These are phyloP conservation scores for Oophaga pumilio DNA, from an alignment of 2,113 vertebrate genomes.

Conservation along the genomic window DNA sequence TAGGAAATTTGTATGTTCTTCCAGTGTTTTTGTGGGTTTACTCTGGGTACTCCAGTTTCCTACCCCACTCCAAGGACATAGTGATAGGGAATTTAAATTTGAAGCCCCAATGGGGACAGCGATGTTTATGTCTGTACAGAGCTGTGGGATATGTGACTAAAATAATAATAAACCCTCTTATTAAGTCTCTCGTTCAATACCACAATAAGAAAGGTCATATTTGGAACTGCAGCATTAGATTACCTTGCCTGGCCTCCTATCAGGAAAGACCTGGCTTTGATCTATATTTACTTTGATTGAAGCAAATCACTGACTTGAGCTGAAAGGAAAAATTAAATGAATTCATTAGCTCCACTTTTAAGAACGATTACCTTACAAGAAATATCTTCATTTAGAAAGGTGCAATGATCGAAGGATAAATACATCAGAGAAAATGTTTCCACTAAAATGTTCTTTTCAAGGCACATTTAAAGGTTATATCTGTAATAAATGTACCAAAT, in stretches of 20 bases:
- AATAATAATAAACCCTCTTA: no score
- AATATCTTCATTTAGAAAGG: not conserved
- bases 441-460: constrained; percentile 4
- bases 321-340: not conserved
- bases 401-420: not conserved
- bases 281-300: not conserved
- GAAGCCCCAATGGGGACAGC: no score
- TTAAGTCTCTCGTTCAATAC: no score
- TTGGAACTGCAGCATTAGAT: no score
- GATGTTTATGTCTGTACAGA: no score
- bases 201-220: no score
- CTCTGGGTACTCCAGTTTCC: no score
- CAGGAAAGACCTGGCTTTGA: not conserved
- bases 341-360: not conserved
- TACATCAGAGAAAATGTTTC: not conserved
- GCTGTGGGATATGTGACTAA: no score
- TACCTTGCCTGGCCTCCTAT: not conserved
- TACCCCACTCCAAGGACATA: no score
- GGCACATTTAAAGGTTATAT: not conserved
- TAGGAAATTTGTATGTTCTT: no score
- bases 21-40: no score
- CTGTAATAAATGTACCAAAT: not conserved
- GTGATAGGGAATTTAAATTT: no score
- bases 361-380: not conserved
- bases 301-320: not conserved